phyloP scores from a whole-genome alignment of 2,113 vertebrate species.

The Circaetus gallicus region DNA sequence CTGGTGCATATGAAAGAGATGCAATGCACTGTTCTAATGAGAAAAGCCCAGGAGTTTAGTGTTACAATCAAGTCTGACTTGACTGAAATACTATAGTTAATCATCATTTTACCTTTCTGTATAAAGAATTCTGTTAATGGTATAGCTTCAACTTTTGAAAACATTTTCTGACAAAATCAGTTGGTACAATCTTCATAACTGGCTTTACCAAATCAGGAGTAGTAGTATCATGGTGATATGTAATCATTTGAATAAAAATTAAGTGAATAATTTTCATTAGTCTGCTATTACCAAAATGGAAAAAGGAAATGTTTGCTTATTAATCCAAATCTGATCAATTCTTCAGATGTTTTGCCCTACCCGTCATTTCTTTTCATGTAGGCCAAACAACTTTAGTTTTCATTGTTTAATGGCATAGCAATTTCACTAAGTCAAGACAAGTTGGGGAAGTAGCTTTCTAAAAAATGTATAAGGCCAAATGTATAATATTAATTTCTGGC shows the following conservation, averaged over 20 bases:
- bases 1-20: not conserved
- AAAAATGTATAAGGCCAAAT: not conserved
- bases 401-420: not conserved
- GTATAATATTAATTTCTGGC: not conserved
- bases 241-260: not conserved
- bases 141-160: not conserved
- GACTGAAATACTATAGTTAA: not conserved
- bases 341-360: not conserved
- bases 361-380: not conserved
- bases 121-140: not conserved
- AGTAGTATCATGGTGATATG: not conserved
- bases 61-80: not conserved
- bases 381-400: not conserved
- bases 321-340: not conserved
- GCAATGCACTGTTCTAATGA: not conserved
- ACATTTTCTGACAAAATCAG: not conserved
- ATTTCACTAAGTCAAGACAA: not conserved
- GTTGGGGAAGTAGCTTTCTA: not conserved
- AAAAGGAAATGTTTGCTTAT: not conserved
- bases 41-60: not conserved
- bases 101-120: not conserved
- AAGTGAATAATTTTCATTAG: not conserved
- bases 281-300: not conserved
- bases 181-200: not conserved
- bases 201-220: not conserved